Base-by-base conservation (phyloP, 1,140 invertebrate species). In the Drosophila pandora region DNA sequence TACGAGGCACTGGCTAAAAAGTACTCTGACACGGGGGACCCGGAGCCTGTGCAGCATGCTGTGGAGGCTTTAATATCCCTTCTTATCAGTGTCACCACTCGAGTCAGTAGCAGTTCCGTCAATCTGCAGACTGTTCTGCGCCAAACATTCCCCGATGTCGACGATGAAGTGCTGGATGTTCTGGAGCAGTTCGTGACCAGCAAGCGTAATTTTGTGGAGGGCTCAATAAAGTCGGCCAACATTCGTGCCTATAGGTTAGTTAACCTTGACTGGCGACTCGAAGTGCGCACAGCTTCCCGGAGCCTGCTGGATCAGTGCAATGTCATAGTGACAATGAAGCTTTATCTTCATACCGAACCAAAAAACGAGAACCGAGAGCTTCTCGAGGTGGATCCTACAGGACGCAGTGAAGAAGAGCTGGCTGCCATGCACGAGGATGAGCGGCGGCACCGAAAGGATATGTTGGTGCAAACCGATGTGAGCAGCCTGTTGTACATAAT, bases 191-290 rank as follows among this genome's bases (percentile, higher is more conserved):
- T 91, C 47, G 83, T 91, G 2, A 79, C 62, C 6, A 91, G 87
- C 48, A 91, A 91, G 49, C 64, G 81, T 1, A 70, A 64, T 45
- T 91, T 91, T 55, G 70, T 91, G n/a, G 90, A 91, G 22, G 81
- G 90, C 2, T 91, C 90, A 2, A 91, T 91, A 2, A 91, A 91
- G 52, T 85, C 87, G 9, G 90, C 90, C 12, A 91, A 91, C 50
- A 88, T 91, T 34, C 73, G 90, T 45, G 77, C 90, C 8, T 89
- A 87, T 53, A 76, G 90, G 7, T 28, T 91, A 28, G 73, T 91
- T 2, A 84, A 91, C 49, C 53, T 91, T 0, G 83, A 91, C 52
- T 91, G 90, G 90, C 79, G 90, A 7, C 59, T 91, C 30, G 90
- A 91, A 55, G 88, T 90, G 12, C 85, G 79, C 41, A 76, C 79